phyloP scores from a whole-genome alignment of 2,888 invertebrate species.

The Drosophila barbarae region DNA sequence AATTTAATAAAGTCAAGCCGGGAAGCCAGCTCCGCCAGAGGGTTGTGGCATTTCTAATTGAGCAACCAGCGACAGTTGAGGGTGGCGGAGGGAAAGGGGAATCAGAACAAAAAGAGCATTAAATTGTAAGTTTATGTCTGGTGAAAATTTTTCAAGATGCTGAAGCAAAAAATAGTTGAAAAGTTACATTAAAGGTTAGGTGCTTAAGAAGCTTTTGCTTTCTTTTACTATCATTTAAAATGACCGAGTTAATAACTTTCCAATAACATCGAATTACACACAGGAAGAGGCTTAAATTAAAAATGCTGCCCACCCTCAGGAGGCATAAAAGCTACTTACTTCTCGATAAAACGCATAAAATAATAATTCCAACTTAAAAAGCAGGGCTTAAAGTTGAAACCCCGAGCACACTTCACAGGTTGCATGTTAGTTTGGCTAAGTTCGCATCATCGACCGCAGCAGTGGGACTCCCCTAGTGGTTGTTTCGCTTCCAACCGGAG shows the following conservation, averaged over 20 bases:
- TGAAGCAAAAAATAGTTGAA: too few relatives aligned
- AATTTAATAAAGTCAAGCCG: constrained; percentile 72
- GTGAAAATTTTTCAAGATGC: neutral
- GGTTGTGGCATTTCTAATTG: constrained; percentile 43
- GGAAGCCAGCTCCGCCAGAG: constrained; percentile 34
- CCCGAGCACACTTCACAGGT: constrained; percentile 15
- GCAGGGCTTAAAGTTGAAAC: constrained; percentile 4
- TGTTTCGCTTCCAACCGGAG: constrained; percentile 58
- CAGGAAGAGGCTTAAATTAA: neutral
- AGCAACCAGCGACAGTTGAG: constrained; percentile 27
- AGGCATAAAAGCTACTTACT: neutral
- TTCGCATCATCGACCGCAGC: constrained; percentile 55
- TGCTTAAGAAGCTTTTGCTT: neutral
- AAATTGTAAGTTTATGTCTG: constrained; percentile 13
- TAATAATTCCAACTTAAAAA: constrained; percentile 10
- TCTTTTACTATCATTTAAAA: neutral
- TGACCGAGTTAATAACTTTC: neutral
- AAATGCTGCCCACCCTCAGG: neutral
- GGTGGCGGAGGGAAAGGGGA: neutral
- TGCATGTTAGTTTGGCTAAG: constrained; percentile 27
- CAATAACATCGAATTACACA: too few relatives aligned
- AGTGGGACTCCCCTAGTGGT: constrained; percentile 50
- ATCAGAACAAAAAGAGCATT: constrained; percentile 10
- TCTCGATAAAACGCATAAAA: constrained; percentile 4
- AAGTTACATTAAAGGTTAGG: too few relatives aligned